These are phyloP conservation scores for Cariama cristata DNA, from an alignment of 2,113 vertebrate genomes.

Conservation along the genomic window DNA sequence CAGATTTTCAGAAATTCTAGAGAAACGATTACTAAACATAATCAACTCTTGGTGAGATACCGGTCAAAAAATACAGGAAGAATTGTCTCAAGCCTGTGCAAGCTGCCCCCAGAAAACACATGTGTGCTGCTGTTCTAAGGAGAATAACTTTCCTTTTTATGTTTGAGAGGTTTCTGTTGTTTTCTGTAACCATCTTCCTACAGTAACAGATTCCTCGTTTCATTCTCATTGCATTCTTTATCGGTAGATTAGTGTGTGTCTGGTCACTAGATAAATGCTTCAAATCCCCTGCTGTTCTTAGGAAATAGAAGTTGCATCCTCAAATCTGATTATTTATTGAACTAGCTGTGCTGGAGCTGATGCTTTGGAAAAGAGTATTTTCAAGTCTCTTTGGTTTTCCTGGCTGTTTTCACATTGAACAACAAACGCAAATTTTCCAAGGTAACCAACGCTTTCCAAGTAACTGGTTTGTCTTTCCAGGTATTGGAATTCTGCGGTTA, in stretches of 20 bases:
- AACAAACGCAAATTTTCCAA: not conserved
- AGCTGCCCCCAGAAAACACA: not conserved
- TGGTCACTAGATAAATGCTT: conserved; percentile 4
- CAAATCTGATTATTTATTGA: conserved; percentile 2
- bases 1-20: not conserved
- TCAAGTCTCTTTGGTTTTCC: not conserved
- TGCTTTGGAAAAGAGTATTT: not conserved
- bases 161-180: not conserved
- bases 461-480: not conserved
- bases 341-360: not conserved
- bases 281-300: not conserved
- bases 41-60: not conserved
- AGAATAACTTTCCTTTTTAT: not conserved
- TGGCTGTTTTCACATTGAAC: not conserved
- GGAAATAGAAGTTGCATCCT: not conserved
- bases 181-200: not conserved
- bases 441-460: not conserved
- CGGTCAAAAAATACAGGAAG: not conserved
- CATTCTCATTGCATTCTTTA: not conserved
- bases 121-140: not conserved
- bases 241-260: not conserved
- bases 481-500: not conserved
- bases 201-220: not conserved
- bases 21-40: rapidly evolving
- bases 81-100: not conserved